phyloP scores from a whole-genome alignment of 1,140 invertebrate species.

The Amyelois transitella region DNA sequence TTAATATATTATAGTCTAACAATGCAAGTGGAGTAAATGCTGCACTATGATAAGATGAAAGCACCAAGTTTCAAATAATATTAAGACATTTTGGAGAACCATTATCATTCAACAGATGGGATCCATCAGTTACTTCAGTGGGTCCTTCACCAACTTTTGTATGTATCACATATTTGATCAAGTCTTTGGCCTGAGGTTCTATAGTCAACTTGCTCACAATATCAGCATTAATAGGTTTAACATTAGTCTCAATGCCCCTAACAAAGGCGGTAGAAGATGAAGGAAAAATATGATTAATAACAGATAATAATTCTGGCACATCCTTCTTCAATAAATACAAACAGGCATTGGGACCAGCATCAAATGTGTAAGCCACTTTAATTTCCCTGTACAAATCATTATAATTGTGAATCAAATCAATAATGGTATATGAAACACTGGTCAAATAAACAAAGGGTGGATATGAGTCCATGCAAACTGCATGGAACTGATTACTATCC shows the following conservation, averaged over 20 bases:
- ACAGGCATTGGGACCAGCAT: conserved; percentile 98
- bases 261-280: conserved; percentile 58
- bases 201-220: conserved; percentile 45
- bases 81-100: conserved; percentile 69
- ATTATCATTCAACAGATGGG: conserved; percentile 75
- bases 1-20: too few relatives aligned
- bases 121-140: conserved; percentile 63
- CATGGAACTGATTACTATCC: conserved; percentile 99
- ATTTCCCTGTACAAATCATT: conserved; percentile 79
- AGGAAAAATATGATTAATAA: conserved; percentile 85
- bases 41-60: background rate
- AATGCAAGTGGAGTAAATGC: too few relatives aligned
- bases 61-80: conserved; percentile 2
- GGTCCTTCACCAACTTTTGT: conserved; percentile 87
- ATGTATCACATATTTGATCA: conserved; percentile 89
- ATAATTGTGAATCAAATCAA: conserved; percentile 87
- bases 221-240: conserved; percentile 32
- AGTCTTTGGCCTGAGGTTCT: conserved; percentile 67
- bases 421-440: conserved; percentile 87
- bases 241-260: conserved; percentile 30
- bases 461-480: conserved; percentile 94
- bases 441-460: conserved; percentile 96
- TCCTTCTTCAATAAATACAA: conserved; percentile 88
- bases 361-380: conserved; percentile 95
- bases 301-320: conserved; percentile 79